Evolutionary conservation across 2,113 vertebrate genomes (phyloP).

Genomic region (Lepus americanus): DNA sequence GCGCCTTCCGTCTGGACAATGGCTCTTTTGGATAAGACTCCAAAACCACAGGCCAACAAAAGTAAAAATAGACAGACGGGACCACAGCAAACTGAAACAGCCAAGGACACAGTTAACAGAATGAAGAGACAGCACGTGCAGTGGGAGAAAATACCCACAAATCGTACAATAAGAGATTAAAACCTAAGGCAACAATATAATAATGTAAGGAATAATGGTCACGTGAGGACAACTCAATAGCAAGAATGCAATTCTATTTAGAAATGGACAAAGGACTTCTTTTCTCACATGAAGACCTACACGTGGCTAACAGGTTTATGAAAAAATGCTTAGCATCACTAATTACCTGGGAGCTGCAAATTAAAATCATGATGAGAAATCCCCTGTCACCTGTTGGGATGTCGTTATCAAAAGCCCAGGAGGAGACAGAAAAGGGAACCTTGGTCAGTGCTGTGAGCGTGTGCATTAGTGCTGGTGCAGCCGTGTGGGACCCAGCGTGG

Average conservation of each 20-base stretch:
- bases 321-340: background rate
- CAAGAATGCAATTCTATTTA: background rate
- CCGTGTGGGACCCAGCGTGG: background rate
- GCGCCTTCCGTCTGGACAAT: background rate
- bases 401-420: background rate
- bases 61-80: background rate
- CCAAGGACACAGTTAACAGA: background rate
- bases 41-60: background rate
- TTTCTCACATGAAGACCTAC: background rate
- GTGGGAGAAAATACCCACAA: background rate
- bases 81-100: background rate
- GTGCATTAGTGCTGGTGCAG: background rate
- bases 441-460: background rate
- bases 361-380: background rate
- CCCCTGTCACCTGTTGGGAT: background rate
- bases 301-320: background rate
- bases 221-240: background rate
- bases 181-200: background rate
- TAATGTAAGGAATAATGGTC: no score
- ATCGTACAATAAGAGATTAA: background rate
- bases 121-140: background rate
- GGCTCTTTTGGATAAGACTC: background rate
- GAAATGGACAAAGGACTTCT: background rate
- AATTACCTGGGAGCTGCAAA: background rate
- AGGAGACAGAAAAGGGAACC: background rate